These are phyloP conservation scores for Rhimphoctona megacephalus DNA, from an alignment of 2,888 invertebrate genomes.

Conservation along the genomic window DNA sequence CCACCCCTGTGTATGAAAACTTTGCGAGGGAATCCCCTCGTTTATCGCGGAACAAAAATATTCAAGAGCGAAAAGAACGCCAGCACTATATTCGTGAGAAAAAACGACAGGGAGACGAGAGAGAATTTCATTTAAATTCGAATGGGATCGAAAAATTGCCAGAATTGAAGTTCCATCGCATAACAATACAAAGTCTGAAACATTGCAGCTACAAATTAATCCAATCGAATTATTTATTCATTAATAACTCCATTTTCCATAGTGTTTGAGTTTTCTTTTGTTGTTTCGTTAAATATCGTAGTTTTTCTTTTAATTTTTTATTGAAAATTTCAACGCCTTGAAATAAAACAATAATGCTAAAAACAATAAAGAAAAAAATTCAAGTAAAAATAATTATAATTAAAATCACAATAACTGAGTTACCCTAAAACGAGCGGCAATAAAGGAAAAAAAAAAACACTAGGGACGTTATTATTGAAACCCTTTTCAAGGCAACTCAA, in stretches of 20 bases:
- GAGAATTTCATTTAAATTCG: background rate
- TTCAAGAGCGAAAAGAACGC: conserved; percentile 26
- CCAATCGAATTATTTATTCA: background rate
- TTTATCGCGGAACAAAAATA: background rate
- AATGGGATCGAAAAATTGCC: conserved; percentile 3
- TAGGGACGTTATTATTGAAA: background rate
- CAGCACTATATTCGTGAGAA: background rate
- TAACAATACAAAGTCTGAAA: background rate
- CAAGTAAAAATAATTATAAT: background rate
- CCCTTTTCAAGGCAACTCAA: background rate
- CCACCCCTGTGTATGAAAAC: background rate
- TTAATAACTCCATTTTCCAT: background rate
- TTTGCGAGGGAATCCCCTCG: background rate
- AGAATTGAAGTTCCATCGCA: background rate
- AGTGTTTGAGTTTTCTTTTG: background rate
- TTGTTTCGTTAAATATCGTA: background rate
- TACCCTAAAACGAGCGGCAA: background rate
- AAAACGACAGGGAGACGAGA: background rate
- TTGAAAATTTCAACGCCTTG: background rate
- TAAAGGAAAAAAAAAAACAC: background rate
- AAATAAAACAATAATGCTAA: no score
- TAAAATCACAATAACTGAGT: background rate
- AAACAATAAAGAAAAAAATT: background rate
- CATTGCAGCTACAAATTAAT: background rate
- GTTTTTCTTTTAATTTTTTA: background rate